Percentiles rank a stretch among this genome's conserved stretches.
Conservation (phyloP, 2,797 vertebrate genomes). For the Pangasius djambal region DNA sequence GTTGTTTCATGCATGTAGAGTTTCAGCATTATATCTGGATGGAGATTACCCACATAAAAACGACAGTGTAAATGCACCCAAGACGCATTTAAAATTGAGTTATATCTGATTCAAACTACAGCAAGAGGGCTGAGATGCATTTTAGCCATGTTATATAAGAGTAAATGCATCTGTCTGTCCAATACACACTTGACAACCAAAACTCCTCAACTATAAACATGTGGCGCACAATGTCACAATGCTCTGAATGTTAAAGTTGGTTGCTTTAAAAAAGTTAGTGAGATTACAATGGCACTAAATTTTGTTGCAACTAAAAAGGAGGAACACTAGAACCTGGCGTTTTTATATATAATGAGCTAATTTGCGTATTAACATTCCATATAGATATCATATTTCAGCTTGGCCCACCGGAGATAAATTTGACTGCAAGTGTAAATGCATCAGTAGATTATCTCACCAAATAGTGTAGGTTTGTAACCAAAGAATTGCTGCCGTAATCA, state of each 20-base stretch:
- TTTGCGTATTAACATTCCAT: not conserved
- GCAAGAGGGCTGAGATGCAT: not conserved
- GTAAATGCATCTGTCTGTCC: not conserved
- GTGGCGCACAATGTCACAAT: too few species aligned
- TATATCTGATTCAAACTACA: not conserved
- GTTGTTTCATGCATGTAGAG: not conserved
- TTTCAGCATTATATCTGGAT: not conserved
- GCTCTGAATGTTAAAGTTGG: not conserved
- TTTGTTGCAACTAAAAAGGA: not conserved
- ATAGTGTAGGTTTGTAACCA: not conserved
- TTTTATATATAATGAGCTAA: not conserved
- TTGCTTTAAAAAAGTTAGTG: not conserved
- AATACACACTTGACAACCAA: not conserved
- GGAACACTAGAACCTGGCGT: not conserved
- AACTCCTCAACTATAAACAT: not conserved
- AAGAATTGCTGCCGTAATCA: not conserved
- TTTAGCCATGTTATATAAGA: not conserved
- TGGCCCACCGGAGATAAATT: not conserved
- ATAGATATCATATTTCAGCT: not conserved
- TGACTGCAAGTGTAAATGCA: not conserved
- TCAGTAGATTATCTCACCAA: not conserved
- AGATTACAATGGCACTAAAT: not conserved
- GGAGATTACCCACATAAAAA: not conserved
- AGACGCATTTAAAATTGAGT: not conserved
- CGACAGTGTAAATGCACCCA: not conserved